A percentile compares a stretch with the other conserved stretches of the same genome.
Evolutionary conservation across 1,140 invertebrate genomes (phyloP).

Genomic region (Formica selysi): DNA sequence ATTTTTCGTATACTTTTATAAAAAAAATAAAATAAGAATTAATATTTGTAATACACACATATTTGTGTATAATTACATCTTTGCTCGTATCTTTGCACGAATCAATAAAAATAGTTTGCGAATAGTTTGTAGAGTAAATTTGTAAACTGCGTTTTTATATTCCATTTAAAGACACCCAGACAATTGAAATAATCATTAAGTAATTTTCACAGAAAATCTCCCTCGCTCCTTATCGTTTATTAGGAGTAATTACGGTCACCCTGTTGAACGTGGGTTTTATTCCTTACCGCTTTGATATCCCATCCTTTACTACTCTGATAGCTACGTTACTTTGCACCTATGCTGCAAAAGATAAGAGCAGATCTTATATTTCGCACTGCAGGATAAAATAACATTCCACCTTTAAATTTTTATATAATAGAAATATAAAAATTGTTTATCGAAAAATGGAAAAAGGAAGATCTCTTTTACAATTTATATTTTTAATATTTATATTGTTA

Average conservation of each 20-base stretch:
- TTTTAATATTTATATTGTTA: neutral
- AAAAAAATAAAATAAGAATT: neutral
- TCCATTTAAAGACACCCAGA: neutral
- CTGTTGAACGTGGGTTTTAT: neutral
- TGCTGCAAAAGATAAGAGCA: neutral
- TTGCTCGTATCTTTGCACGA: neutral
- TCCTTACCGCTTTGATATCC: neutral
- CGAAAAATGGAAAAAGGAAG: neutral
- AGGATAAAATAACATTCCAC: neutral
- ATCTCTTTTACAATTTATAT: neutral
- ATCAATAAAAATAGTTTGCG: conserved; percentile 5
- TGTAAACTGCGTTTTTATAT: neutral
- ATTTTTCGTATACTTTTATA: neutral
- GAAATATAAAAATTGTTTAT: neutral
- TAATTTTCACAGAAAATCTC: conserved; percentile 11
- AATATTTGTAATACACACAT: neutral
- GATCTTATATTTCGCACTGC: neutral
- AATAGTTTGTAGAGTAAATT: neutral
- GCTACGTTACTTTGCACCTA: neutral
- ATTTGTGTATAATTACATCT: neutral
- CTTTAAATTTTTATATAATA: neutral
- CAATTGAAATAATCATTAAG: conserved; percentile 10
- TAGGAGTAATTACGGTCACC: neutral
- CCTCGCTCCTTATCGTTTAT: neutral
- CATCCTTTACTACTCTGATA: neutral